phyloP scores from a whole-genome alignment of 2,888 invertebrate genomes.

The Ectobius pallidus region DNA sequence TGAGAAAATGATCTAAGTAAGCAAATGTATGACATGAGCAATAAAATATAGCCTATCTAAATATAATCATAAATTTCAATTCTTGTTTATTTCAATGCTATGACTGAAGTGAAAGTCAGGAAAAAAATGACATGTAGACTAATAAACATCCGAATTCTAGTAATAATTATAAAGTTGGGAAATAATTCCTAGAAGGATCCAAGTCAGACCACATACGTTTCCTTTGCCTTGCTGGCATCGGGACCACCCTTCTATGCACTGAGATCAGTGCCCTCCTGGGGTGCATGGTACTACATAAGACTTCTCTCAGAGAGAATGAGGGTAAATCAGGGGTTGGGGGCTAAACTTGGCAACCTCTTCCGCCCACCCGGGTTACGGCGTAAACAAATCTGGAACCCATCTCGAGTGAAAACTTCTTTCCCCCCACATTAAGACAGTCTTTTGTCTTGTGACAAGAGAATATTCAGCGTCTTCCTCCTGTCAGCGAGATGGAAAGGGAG shows the following conservation, averaged over 20 bases:
- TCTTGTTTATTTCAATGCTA: too few relatives aligned
- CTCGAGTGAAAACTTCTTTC: conserved; percentile 17
- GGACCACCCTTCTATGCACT: not conserved
- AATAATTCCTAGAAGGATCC: too few relatives aligned
- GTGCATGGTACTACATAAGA: conserved; percentile 8
- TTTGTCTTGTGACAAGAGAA: conserved; percentile 23
- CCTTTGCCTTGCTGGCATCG: too few relatives aligned
- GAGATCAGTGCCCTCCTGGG: conserved; percentile 13
- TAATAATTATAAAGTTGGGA: too few relatives aligned
- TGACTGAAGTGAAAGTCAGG: too few relatives aligned
- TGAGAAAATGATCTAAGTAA: too few relatives aligned
- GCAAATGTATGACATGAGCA: too few relatives aligned
- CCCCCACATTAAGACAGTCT: conserved; percentile 4
- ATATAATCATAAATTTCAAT: too few relatives aligned
- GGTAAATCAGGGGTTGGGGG: not conserved
- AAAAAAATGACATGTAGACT: too few relatives aligned
- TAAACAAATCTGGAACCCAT: conserved; percentile 42
- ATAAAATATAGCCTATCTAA: too few relatives aligned
- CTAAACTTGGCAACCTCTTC: conserved; percentile 42
- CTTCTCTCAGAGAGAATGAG: not conserved
- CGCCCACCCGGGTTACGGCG: conserved; percentile 41
- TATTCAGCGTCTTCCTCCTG: conserved; percentile 19
- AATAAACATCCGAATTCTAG: too few relatives aligned
- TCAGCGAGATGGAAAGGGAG: conserved; percentile 15
- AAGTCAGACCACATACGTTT: too few relatives aligned